Base-by-base conservation (phyloP, 2,888 invertebrate species). In the Diadegma fenestrale region DNA sequence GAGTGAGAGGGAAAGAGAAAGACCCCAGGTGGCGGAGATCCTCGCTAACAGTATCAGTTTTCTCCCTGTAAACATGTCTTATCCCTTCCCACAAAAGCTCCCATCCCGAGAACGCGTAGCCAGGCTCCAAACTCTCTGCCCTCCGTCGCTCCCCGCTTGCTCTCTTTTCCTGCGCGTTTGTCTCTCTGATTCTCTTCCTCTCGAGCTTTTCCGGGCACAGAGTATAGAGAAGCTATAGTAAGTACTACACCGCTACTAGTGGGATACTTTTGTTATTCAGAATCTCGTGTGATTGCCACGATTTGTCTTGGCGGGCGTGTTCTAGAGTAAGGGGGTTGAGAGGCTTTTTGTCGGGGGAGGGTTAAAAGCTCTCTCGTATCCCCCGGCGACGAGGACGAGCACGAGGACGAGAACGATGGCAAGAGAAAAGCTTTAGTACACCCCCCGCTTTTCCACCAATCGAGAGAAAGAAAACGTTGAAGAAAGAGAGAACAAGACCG, bases 221-320 rank as follows among this genome's bases (percentile, higher is more conserved):
- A 80, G 80, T 75, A 68, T 45, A 58, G 75, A 58, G 54, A 30
- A 45, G 66, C 66, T 58, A 58, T 75, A 80, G 64, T 64, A 37
- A 64, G 76, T 78, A 75, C 73, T 19, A 71, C 73, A 73, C 78
- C 72, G 64, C 76, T 45, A 41, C 87, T 85, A 85, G 75, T 83
- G 82, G 88, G 88, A 87, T 88, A 88, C 88, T 88, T 88, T 88
- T 88, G 88, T 88, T 88, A 88, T 88, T 88, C 88, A 88, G 88
- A 88, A 88, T 88, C 88, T 88, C 88, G 88, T 87, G 87, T 87
- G 88, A 88, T 88, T 88, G 88, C 88, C 87, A 82, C 87, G 87
- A 88, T 88, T 88, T 88, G 88, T 88, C 87, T 88, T 88, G 86
- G 85, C 84, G 82, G 80, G 80, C 78, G 80, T 58, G 80, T 58